Percentiles rank a stretch among this genome's conserved stretches.
Evolutionary conservation across 2,797 vertebrate genomes (phyloP).

Genomic region (Diceros bicornis): DNA sequence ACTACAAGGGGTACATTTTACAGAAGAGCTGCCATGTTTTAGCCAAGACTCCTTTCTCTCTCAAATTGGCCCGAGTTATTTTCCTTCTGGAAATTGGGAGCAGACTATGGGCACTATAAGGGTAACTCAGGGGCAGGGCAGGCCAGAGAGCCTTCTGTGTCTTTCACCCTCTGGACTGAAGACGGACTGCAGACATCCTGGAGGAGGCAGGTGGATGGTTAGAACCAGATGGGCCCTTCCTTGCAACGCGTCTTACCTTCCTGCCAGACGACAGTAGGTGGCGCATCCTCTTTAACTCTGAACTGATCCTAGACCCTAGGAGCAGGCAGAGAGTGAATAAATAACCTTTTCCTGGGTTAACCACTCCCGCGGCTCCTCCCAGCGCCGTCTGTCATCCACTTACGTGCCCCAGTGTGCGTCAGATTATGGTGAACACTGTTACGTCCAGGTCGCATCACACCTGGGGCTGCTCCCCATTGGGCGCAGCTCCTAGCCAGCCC

Average conservation of each 20-base stretch:
- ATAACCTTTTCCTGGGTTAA: not conserved
- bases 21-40: not conserved
- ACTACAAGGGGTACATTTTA: not conserved
- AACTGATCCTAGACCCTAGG: not conserved
- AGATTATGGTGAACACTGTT: not conserved
- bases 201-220: not conserved
- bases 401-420: no score
- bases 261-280: not conserved
- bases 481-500: not conserved
- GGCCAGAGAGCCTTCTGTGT: not conserved
- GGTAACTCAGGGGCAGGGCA: not conserved
- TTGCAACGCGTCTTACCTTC: not conserved
- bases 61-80: not conserved
- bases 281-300: not conserved
- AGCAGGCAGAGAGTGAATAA: not conserved
- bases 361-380: not conserved
- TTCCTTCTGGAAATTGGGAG: not conserved
- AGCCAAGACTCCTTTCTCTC: not conserved
- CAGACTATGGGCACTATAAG: not conserved
- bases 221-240: not conserved
- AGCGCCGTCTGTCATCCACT: not conserved
- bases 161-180: not conserved
- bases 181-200: not conserved
- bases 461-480: not conserved
- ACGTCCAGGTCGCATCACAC: not conserved